Percentiles rank a stretch among this genome's conserved stretches.
phyloP scores from a whole-genome alignment of 2,888 invertebrate species.

The Hydriomena furcata region DNA sequence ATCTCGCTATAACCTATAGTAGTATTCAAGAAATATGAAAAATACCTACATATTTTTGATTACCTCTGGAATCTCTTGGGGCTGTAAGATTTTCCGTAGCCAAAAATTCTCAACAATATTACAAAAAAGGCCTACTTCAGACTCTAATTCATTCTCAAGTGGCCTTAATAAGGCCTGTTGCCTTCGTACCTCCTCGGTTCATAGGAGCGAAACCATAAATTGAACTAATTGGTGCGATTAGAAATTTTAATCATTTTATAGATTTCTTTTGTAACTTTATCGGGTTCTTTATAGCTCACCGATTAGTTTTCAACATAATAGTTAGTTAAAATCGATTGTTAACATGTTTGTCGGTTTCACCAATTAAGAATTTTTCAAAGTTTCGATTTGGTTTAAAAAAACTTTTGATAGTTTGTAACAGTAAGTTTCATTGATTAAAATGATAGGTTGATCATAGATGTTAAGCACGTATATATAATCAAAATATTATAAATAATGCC shows the following conservation, averaged over 20 bases:
- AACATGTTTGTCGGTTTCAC: conserved; percentile 72
- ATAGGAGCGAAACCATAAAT: conserved; percentile 67
- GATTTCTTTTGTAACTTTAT: conserved; percentile 82
- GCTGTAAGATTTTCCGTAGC: no score
- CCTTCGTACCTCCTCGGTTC: conserved; percentile 15
- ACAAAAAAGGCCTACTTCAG: conserved; percentile 13
- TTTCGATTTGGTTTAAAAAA: conserved; percentile 30
- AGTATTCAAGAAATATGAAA: no score
- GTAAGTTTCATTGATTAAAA: no score
- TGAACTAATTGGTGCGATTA: conserved; percentile 77
- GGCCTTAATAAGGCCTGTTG: conserved; percentile 21
- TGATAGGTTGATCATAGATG: no score
- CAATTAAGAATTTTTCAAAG: conserved; percentile 54
- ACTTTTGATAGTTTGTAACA: not conserved
- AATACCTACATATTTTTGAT: no score
- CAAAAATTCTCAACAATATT: not conserved
- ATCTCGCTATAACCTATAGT: no score
- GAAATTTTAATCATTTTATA: conserved; percentile 78
- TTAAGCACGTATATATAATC: no score
- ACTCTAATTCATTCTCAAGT: conserved; percentile 16
- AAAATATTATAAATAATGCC: no score
- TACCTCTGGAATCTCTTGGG: no score
- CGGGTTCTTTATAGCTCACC: conserved; percentile 68
- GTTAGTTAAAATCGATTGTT: conserved; percentile 77
- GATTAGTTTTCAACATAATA: conserved; percentile 74